Percentiles rank a stretch among this genome's conserved stretches.
Evolutionary conservation across 2,797 vertebrate species (phyloP).

Genomic region (Vireo griseus): DNA sequence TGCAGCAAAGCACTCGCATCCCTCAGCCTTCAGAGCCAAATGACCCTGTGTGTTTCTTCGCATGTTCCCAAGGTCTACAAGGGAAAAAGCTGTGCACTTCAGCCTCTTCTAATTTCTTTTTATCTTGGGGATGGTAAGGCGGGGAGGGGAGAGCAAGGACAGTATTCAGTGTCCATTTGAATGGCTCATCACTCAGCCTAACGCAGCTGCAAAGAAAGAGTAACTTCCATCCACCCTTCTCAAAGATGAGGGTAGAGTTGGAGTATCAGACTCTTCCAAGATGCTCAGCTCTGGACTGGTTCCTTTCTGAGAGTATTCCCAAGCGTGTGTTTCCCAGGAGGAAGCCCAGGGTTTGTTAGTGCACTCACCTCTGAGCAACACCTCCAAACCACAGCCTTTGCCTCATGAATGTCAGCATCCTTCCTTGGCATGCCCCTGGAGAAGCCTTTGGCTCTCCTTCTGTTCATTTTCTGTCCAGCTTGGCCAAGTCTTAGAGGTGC

Average conservation of each 20-base stretch:
- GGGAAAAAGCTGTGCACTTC: not conserved
- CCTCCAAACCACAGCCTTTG: not conserved
- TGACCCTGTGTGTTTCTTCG: not conserved
- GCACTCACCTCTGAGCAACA: not conserved
- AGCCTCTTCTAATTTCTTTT: not conserved
- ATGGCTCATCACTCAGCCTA: not conserved
- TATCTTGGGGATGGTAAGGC: not conserved
- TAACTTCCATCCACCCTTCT: not conserved
- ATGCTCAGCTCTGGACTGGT: not conserved
- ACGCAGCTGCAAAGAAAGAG: not conserved
- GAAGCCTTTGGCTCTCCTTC: not conserved
- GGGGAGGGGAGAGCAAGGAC: not conserved
- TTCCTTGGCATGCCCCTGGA: not conserved
- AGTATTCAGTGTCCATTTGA: not conserved
- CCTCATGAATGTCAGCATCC: not conserved
- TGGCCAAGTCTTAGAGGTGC: not conserved
- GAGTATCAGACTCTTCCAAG: not conserved
- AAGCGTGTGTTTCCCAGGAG: not conserved
- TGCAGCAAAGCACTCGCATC: not conserved
- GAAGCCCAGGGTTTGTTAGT: not conserved
- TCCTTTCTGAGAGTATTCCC: not conserved
- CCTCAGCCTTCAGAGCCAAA: slow-evolving; percentile 24
- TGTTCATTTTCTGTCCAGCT: not conserved
- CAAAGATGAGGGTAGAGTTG: not conserved
- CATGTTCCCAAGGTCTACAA: not conserved